Evolutionary conservation across 2,888 invertebrate genomes (phyloP).

Genomic region (Junonia oenone): DNA sequence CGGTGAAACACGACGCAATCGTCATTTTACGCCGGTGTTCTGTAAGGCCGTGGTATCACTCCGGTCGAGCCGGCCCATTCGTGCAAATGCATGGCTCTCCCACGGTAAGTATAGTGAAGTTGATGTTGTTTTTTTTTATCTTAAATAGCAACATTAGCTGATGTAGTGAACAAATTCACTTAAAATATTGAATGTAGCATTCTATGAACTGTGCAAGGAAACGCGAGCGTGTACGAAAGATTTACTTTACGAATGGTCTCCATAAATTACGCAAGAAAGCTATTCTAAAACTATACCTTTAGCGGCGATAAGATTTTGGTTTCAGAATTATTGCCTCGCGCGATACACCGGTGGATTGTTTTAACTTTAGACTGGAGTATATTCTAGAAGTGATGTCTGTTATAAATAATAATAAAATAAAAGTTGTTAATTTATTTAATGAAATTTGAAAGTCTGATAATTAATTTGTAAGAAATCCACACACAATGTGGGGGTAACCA

Average conservation of each 20-base stretch:
- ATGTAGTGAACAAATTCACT: slow-evolving; percentile 4
- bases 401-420: not conserved
- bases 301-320: slow-evolving; percentile 28
- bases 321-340: slow-evolving; percentile 25
- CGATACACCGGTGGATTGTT: slow-evolving; percentile 38
- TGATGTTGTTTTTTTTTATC: too few species aligned
- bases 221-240: slow-evolving; percentile 10
- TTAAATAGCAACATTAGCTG: too few species aligned
- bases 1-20: too few species aligned
- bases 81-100: too few species aligned
- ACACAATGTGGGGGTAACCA: too few species aligned
- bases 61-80: too few species aligned
- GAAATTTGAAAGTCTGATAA: too few species aligned
- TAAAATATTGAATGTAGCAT: slow-evolving; percentile 9
- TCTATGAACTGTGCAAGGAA: not conserved
- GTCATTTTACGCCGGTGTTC: too few species aligned
- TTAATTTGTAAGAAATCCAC: too few species aligned
- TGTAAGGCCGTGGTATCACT: too few species aligned
- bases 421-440: too few species aligned
- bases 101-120: too few species aligned
- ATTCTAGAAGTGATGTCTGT: not conserved
- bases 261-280: slow-evolving; percentile 24
- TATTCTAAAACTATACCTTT: slow-evolving; percentile 23
- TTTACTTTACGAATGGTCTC: slow-evolving; percentile 13
- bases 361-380: slow-evolving; percentile 16